phyloP scores from a whole-genome alignment of 2,888 invertebrate genomes.

The Trimorus sp. region DNA sequence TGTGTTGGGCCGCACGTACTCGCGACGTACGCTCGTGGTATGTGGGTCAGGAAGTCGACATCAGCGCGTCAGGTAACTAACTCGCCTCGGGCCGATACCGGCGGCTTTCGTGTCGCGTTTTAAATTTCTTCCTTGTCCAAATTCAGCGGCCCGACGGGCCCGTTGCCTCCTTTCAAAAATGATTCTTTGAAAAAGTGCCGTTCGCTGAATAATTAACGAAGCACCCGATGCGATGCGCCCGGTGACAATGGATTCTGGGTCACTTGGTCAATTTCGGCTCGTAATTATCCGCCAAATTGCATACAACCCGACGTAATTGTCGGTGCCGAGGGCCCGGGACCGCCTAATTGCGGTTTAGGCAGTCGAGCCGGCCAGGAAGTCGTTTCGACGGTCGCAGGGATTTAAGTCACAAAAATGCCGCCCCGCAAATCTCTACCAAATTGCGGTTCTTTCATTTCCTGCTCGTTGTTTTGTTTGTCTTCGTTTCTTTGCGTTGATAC shows the following conservation, averaged over 20 bases:
- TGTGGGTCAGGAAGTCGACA: conserved; percentile 79
- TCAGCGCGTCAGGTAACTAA: conserved; percentile 72
- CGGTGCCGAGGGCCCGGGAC: neutral
- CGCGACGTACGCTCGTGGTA: conserved; percentile 74
- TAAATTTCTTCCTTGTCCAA: conserved; percentile 67
- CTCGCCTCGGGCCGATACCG: conserved; percentile 67
- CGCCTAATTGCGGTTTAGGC: conserved; percentile 1
- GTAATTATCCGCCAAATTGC: conserved; percentile 36
- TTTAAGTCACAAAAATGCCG: no score
- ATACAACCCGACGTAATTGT: conserved; percentile 13
- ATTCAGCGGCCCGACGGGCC: conserved; percentile 56
- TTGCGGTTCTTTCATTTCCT: no score
- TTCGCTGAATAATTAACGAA: conserved; percentile 56
- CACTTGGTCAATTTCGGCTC: conserved; percentile 45
- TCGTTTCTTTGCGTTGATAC: no score
- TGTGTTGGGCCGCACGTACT: conserved; percentile 33
- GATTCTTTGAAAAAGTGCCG: conserved; percentile 56
- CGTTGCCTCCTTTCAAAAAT: conserved; percentile 63
- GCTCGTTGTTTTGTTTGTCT: no score
- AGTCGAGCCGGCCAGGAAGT: no score
- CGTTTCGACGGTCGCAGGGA: no score
- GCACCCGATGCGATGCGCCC: conserved; percentile 39
- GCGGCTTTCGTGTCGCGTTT: conserved; percentile 64
- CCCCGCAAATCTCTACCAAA: no score
- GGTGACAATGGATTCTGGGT: conserved; percentile 55